phyloP scores from a whole-genome alignment of 2,113 vertebrate genomes.

The Oxyruncus cristatus region DNA sequence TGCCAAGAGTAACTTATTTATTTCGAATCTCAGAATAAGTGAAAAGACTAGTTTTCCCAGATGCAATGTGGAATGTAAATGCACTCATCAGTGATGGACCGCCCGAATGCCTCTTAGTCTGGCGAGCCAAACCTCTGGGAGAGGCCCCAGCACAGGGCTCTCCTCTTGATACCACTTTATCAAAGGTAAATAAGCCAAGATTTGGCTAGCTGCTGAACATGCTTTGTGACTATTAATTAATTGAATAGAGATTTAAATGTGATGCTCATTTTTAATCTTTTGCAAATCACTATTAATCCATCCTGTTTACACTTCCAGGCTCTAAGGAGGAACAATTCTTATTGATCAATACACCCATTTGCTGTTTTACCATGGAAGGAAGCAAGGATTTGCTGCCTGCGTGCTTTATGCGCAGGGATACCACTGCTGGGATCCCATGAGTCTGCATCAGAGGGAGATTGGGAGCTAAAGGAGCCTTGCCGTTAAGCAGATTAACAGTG shows the following conservation, averaged over 20 bases:
- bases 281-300: not conserved
- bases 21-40: not conserved
- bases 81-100: not conserved
- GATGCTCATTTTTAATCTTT: not conserved
- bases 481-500: slow-evolving; percentile 8
- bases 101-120: fast-evolving
- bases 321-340: not conserved
- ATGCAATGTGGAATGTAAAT: not conserved
- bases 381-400: not conserved
- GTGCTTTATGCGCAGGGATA: not conserved
- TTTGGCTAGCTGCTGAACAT: not conserved
- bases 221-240: not conserved
- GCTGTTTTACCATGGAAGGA: not conserved
- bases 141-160: not conserved
- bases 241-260: not conserved
- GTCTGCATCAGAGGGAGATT: not conserved
- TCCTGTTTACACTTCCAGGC: not conserved
- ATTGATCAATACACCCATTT: not conserved
- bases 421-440: not conserved
- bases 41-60: not conserved
- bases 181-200: not conserved
- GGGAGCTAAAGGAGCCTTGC: not conserved
- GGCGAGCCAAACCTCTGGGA: not conserved
- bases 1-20: not conserved
- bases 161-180: not conserved